A percentile compares a stretch with the other conserved stretches of the same genome.
phyloP scores from a whole-genome alignment of 2,888 invertebrate genomes.

The Philaethria dido region DNA sequence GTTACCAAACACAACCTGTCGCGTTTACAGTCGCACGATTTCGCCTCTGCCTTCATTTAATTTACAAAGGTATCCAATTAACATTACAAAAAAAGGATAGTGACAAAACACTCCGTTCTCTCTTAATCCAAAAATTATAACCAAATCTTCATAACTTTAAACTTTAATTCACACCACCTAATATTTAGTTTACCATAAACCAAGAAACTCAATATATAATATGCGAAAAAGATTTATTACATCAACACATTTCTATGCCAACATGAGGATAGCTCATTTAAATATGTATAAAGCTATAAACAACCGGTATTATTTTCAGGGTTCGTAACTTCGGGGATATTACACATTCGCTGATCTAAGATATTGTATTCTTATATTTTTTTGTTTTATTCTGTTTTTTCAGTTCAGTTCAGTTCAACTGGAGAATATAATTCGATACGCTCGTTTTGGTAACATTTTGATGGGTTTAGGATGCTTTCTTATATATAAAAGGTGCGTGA shows the following conservation, averaged over 20 bases:
- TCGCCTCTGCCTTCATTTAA: too few relatives aligned
- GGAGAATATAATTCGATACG: constrained; percentile 7
- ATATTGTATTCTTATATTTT: constrained; percentile 23
- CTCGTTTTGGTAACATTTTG: constrained; percentile 5
- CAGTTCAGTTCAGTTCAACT: neutral
- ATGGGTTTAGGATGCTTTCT: neutral
- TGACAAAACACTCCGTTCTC: neutral
- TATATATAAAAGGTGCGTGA: neutral
- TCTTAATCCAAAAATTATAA: too few relatives aligned
- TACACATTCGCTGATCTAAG: constrained; percentile 29
- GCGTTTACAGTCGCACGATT: too few relatives aligned
- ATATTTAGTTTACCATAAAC: constrained; percentile 12
- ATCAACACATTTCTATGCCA: constrained; percentile 26
- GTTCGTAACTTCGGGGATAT: constrained; percentile 33
- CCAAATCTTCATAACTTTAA: too few relatives aligned
- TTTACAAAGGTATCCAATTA: too few relatives aligned
- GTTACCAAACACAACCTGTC: too few relatives aligned
- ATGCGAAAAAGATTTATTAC: constrained; percentile 28
- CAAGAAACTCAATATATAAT: constrained; percentile 12
- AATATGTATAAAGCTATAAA: constrained; percentile 37
- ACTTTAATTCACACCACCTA: neutral
- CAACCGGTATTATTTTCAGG: constrained; percentile 33
- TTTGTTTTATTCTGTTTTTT: constrained; percentile 6
- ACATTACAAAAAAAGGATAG: neutral
- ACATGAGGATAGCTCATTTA: constrained; percentile 34